Base-by-base conservation (phyloP, 2,888 invertebrate species). In the Netelia inedita region DNA sequence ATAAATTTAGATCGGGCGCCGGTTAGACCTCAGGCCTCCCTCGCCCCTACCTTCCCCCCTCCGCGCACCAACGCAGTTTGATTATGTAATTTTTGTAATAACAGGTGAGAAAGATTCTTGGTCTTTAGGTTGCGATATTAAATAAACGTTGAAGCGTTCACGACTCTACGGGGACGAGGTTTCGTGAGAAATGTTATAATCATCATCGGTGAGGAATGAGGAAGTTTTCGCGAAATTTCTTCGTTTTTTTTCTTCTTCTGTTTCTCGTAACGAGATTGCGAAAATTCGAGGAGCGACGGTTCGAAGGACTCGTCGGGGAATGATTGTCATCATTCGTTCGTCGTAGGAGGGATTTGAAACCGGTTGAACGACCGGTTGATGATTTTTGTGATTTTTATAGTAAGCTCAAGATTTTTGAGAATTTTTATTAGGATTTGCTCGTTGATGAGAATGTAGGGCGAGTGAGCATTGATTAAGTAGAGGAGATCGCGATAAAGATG, bases 181-280 rank as follows among this genome's bases (percentile, higher is more conserved):
- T 21, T 61, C 6, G 19, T 21, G 69, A 53, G 69, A 23, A 23
- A 63, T 61, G 16, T 16, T 57, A 73, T 82, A 65, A 79, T 79
- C 28, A 81, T 78, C 81, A 63, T 79, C 79, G 83, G 11, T 35
- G 1, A 61, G 82, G 79, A 85, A 86, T 86, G 86, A 86, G 84
- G 86, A 85, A 86, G 84, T 73, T 75, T 28, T 50, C 19, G 73
- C n/a, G 69, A 55, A 81, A 81, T 79, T 81, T 71, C 83, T 19
- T 28, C 28, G 5, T 6, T 28, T 28, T 5, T 5, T 28, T 28
- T 23, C 5, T 28, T 28, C 28, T 28, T 28, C 28, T 28, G 0
- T 28, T 28, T 28, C 76, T 86, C 72, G 21, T 74, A 43, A 81
- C 78, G 78, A 59, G 68, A 85, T 80, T 75, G 72, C 79, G 53